Evolutionary conservation across 2,797 vertebrate genomes (phyloP).

Genomic region (Zalophus californianus): DNA sequence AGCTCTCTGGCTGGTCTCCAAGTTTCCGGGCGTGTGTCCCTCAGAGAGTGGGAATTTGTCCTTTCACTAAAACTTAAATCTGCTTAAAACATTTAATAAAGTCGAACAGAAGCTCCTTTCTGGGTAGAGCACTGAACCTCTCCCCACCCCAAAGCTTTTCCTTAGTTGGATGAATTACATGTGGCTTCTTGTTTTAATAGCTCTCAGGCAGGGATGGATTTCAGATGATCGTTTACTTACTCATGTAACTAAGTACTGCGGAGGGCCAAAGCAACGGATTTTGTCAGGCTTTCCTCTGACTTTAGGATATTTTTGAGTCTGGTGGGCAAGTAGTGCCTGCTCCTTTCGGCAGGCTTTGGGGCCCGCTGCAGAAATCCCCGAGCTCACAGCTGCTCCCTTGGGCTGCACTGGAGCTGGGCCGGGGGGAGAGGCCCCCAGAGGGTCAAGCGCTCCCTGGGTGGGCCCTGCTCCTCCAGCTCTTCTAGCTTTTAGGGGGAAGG

Average conservation of each 20-base stretch:
- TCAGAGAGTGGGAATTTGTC: background rate
- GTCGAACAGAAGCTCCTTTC: conserved; percentile 28
- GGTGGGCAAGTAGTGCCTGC: background rate
- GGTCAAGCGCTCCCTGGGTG: fast-evolving
- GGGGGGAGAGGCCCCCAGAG: background rate
- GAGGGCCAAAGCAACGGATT: background rate
- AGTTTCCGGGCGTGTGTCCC: background rate
- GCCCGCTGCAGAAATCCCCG: background rate
- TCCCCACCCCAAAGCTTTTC: background rate
- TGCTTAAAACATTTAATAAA: conserved; percentile 67
- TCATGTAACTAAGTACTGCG: fast-evolving
- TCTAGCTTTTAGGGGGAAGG: background rate
- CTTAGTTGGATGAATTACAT: background rate
- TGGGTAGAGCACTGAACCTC: background rate
- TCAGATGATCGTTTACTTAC: background rate
- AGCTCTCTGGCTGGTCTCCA: background rate
- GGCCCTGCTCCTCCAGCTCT: background rate
- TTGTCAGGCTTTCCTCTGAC: background rate
- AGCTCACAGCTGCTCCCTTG: background rate
- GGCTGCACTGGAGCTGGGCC: background rate
- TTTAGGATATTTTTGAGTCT: background rate
- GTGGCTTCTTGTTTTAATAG: background rate
- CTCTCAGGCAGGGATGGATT: background rate
- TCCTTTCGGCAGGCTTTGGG: too few relatives aligned
- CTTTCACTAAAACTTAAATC: conserved; percentile 58